Evolutionary conservation across 53 echinoderm and acorn worm genomes (phyloP).

Genomic region (Patiria pectinifera): DNA sequence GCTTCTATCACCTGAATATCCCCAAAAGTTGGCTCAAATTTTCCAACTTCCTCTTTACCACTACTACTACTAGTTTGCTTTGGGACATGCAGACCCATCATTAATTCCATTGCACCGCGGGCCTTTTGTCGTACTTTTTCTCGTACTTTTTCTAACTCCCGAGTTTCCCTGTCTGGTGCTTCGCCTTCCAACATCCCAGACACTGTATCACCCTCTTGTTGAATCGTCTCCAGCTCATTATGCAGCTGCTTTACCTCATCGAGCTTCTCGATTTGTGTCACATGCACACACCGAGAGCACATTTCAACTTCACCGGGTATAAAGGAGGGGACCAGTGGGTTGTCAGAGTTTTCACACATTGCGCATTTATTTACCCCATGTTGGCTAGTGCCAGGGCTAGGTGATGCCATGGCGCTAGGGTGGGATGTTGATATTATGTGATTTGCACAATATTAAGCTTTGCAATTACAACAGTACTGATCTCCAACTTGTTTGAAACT

Average conservation of each 20-base stretch:
- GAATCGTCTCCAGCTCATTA: background rate
- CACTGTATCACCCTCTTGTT: background rate
- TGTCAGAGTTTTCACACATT: background rate
- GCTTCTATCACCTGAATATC: constrained; percentile 1
- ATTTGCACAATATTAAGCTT: too few species aligned
- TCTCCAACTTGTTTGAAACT: too few species aligned
- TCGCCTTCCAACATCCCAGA: background rate
- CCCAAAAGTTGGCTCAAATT: background rate
- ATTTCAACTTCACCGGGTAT: background rate
- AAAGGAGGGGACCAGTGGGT: background rate
- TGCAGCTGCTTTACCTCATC: background rate
- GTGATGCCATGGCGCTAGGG: background rate
- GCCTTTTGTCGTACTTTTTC: background rate
- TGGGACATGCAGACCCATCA: background rate
- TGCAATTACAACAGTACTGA: too few species aligned
- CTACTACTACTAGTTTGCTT: background rate
- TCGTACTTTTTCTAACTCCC: background rate
- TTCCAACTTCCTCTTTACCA: background rate
- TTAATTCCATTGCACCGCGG: background rate
- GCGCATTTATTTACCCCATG: background rate
- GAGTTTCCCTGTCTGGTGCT: background rate
- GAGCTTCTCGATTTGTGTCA: background rate
- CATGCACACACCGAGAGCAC: background rate
- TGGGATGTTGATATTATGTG: too few species aligned
- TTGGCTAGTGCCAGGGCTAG: background rate